Percentiles rank a stretch among this genome's conserved stretches.
These are phyloP conservation scores for Nymphalis urticae DNA, from an alignment of 2,888 invertebrate genomes.

Conservation along the genomic window DNA sequence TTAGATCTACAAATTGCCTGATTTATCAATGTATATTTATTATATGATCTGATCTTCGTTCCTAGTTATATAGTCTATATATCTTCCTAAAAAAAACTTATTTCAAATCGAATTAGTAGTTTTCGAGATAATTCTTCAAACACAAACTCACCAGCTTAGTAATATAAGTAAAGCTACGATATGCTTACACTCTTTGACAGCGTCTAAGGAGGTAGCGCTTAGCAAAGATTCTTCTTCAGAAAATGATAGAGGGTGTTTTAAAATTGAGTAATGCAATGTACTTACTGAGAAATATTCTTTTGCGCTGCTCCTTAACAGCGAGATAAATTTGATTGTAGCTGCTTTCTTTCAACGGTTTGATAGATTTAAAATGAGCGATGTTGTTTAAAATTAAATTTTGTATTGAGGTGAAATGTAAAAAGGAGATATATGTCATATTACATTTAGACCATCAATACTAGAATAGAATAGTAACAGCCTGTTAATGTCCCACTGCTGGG, in stretches of 20 bases:
- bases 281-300: conserved; percentile 22
- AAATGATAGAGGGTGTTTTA: conserved; percentile 31
- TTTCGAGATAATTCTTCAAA: too few relatives aligned
- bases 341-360: neutral
- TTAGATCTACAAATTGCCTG: too few relatives aligned
- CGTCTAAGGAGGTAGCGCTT: conserved; percentile 23
- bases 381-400: neutral
- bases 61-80: too few relatives aligned
- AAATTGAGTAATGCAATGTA: conserved; percentile 37
- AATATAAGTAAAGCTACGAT: neutral
- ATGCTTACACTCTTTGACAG: conserved; percentile 25
- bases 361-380: conserved; percentile 8
- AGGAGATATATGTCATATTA: too few relatives aligned
- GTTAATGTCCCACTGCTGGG: too few relatives aligned
- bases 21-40: too few relatives aligned
- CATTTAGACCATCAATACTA: too few relatives aligned
- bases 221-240: conserved; percentile 21
- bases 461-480: too few relatives aligned
- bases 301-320: conserved; percentile 15
- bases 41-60: too few relatives aligned
- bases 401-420: neutral
- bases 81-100: too few relatives aligned
- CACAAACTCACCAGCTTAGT: too few relatives aligned
- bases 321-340: conserved; percentile 17
- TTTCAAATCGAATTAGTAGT: too few relatives aligned